Evolutionary conservation across 2,888 invertebrate genomes (phyloP).

Genomic region (Eupithecia insigniata): DNA sequence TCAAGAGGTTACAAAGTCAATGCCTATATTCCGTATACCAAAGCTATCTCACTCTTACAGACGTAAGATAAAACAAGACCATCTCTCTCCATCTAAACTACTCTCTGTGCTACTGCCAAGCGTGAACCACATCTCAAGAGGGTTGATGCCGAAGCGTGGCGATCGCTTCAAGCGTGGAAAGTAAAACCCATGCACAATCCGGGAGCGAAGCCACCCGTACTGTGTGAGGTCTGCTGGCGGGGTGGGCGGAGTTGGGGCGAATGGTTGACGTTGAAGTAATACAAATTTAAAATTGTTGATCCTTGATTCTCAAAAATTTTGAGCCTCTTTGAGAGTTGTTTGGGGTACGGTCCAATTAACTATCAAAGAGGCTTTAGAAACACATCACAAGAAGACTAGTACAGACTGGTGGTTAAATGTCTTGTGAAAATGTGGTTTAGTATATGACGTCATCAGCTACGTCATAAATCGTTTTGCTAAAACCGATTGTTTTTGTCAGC

Average conservation of each 20-base stretch:
- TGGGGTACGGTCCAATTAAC: not conserved
- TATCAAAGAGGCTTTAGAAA: not conserved
- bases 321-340: not conserved
- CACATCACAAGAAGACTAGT: not conserved
- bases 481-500: not conserved
- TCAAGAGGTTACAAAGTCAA: not conserved
- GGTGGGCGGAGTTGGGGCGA: slow-evolving; percentile 33
- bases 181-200: slow-evolving; percentile 78
- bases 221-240: slow-evolving; percentile 49
- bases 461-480: not conserved
- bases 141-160: slow-evolving; percentile 77
- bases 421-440: not conserved
- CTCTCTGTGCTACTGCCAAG: slow-evolving; percentile 46
- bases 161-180: slow-evolving; percentile 60
- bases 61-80: slow-evolving; percentile 8
- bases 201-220: slow-evolving; percentile 70
- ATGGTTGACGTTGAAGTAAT: slow-evolving; percentile 1
- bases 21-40: not conserved
- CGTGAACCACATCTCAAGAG: slow-evolving; percentile 79
- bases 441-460: not conserved
- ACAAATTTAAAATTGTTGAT: not conserved
- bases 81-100: slow-evolving; percentile 21
- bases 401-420: not conserved
- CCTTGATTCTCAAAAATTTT: not conserved
- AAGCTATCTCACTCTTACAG: slow-evolving; percentile 1